These are phyloP conservation scores for Macaca fascicularis DNA, from an alignment of 2,113 vertebrate genomes.

Conservation along the genomic window T2T-MFA8v1.1 NC_088381.1:14393501-14394000, in stretches of 20 bases:
- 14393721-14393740: neutral
- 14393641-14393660: neutral
- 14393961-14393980: conserved; percentile 48
- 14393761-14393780: neutral
- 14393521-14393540: neutral
- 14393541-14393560: conserved; percentile 15
- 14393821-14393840: conserved; percentile 22
- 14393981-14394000: conserved; percentile 29
- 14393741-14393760: neutral
- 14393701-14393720: neutral
- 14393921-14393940: conserved; percentile 46
- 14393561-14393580: neutral
- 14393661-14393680: conserved; percentile 33
- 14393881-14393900: conserved; percentile 38
- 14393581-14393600: neutral
- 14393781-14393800: neutral
- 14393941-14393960: conserved; percentile 10
- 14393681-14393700: neutral
- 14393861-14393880: conserved; percentile 43
- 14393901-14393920: conserved; percentile 50
- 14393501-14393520: neutral
- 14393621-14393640: conserved; percentile 19
- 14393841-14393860: conserved; percentile 48
- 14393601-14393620: neutral
- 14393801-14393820: accelerated